These are phyloP conservation scores for Mustela erminea DNA, from an alignment of 2,797 vertebrate genomes.

Conservation along the genomic window DNA sequence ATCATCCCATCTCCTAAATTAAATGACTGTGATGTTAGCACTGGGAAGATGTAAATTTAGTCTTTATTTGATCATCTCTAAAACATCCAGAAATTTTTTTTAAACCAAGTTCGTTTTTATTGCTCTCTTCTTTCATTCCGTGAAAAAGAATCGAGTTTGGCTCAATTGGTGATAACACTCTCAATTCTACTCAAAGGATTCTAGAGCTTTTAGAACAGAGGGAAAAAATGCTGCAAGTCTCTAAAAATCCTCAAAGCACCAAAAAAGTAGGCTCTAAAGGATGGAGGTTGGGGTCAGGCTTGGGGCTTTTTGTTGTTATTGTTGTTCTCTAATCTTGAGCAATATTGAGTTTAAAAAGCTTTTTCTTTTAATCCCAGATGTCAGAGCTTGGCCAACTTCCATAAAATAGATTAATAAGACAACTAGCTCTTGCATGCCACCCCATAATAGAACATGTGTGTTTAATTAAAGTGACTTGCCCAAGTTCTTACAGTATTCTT, in stretches of 20 bases:
- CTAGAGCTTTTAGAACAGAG: neutral
- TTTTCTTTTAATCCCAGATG: constrained; percentile 65
- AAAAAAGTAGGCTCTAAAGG: neutral
- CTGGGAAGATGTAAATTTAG: constrained; percentile 30
- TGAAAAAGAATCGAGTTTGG: neutral
- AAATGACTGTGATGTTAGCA: constrained; percentile 22
- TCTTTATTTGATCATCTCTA: constrained; percentile 34
- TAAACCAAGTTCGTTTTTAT: constrained; percentile 1
- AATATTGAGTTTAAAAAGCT: constrained; percentile 61
- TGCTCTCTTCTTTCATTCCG: neutral
- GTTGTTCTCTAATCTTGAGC: constrained; percentile 51
- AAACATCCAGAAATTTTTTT: neutral
- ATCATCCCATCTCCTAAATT: neutral
- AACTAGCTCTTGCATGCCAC: neutral
- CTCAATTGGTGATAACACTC: neutral
- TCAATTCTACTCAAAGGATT: neutral
- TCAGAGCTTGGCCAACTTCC: constrained; percentile 52
- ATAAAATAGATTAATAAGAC: constrained; percentile 42
- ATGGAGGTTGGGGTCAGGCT: neutral
- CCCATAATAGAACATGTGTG: neutral
- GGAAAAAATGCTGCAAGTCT: neutral
- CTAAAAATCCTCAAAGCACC: neutral
- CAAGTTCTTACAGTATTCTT: neutral
- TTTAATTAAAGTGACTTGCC: neutral
- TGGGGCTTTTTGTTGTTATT: neutral